Base-by-base conservation (phyloP, 2,797 vertebrate genomes). In the Mormyrus hasselquistii region DNA sequence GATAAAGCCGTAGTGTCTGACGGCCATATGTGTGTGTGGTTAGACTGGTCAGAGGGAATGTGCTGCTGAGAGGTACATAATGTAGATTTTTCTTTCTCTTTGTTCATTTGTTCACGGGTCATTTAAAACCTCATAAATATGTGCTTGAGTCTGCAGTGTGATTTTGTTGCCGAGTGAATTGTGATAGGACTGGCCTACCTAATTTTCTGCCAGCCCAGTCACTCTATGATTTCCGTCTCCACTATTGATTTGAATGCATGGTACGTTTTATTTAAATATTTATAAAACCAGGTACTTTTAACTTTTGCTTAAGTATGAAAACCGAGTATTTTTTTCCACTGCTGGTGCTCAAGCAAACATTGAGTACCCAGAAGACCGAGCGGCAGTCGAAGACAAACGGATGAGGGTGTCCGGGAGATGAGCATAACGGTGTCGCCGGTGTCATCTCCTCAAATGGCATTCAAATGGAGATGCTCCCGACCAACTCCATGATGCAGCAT, bases 401-500 rank as follows among this genome's bases (percentile, higher is more conserved):
- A 14, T 34, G 9, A 7, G 10, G 29, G 25, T 69, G 25, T 53
- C 16, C 7, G 1, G 6, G 96, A 95, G 95, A 93, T 92, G 94
- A 95, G 95, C 94, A 94, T 94, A 96, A 95, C 95, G 6, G 4
- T 34, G 25, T 49, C 55, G 10, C 4, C 95, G 6, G 4, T 34
- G 25, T 49, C 55, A 19, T 8, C 38, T 85, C n/a, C 79, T 65
- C 22, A 22, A 84, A 44, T 47, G n/a, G 44, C 41, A 50, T 44
- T 3, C 2, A 89, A 92, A 94, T 94, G 82, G 83, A 86, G 44
- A 83, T 86, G 88, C 89, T 88, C 89, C 88, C 88, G 50, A 53
- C 73, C 87, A 69, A 89, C 88, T 87, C 53, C n/a, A 88, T 90
- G 91, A 90, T 92, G 87, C 89, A 89, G 92, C 90, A 91, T 89